A percentile compares a stretch with the other conserved stretches of the same genome.
These are phyloP conservation scores for Trematocara nigrifrons DNA, from an alignment of 2,113 vertebrate genomes.

Conservation along the genomic window DNA sequence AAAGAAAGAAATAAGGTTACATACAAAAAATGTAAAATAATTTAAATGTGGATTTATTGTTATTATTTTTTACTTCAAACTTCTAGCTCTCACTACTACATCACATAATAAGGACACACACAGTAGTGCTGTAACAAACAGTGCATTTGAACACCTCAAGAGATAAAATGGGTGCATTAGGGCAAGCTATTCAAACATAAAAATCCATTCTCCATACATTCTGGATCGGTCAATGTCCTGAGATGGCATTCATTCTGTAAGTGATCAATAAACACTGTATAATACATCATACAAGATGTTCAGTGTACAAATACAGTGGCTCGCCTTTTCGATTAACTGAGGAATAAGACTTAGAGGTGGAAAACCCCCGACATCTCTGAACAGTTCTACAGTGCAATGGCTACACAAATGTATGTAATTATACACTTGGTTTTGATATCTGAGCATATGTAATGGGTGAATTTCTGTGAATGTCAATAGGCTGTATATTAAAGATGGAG, in stretches of 20 bases:
- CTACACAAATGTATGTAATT: neutral
- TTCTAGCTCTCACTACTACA: neutral
- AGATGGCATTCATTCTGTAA: neutral
- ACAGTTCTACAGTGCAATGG: neutral
- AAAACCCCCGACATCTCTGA: neutral
- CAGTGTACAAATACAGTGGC: neutral
- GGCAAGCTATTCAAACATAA: neutral
- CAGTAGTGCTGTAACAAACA: neutral
- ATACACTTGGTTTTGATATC: neutral
- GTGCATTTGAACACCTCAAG: neutral
- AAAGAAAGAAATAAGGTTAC: neutral
- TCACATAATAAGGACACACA: neutral
- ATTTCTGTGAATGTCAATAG: neutral
- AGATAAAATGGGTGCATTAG: neutral
- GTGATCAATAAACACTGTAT: constrained; percentile 37
- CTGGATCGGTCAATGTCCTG: neutral
- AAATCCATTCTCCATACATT: constrained; percentile 28
- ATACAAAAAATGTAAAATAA: neutral
- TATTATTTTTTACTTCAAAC: neutral
- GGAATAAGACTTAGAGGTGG: neutral
- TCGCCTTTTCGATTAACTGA: neutral
- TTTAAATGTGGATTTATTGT: neutral
- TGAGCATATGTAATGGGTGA: neutral
- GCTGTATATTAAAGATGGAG: neutral
- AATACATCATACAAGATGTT: neutral